Evolutionary conservation across 1,140 invertebrate genomes (phyloP).

Genomic region (Bradynema listronoti): DNA sequence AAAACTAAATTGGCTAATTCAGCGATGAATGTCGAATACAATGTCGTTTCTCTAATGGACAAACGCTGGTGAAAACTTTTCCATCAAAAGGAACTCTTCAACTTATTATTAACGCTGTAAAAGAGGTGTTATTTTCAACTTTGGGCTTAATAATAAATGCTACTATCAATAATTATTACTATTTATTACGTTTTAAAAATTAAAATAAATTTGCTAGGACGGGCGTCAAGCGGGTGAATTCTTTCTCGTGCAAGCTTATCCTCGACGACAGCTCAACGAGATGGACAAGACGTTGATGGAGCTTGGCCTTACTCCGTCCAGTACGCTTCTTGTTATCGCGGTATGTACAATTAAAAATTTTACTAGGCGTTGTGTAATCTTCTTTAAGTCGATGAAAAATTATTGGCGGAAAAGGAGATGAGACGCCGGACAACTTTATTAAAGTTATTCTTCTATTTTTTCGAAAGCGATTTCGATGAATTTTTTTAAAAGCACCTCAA

Average conservation of each 20-base stretch:
- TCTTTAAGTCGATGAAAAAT: conserved; percentile 21
- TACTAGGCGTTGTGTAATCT: neutral
- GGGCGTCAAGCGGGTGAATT: conserved; percentile 15
- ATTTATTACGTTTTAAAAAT: conserved; percentile 1
- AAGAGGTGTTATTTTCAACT: conserved; percentile 16
- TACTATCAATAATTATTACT: neutral
- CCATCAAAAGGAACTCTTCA: conserved; percentile 15
- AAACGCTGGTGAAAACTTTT: conserved; percentile 15
- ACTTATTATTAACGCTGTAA: conserved; percentile 27
- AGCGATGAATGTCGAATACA: conserved; percentile 32
- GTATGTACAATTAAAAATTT: conserved; percentile 7
- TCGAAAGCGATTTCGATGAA: no score
- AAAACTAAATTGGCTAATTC: conserved; percentile 11
- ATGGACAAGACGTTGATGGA: conserved; percentile 23
- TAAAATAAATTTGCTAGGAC: conserved; percentile 10
- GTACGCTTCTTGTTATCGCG: conserved; percentile 19
- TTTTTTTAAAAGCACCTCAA: no score
- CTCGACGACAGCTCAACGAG: conserved; percentile 25
- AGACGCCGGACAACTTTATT: no score
- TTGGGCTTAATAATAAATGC: neutral
- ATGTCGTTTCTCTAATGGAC: conserved; percentile 25
- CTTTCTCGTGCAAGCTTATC: conserved; percentile 26
- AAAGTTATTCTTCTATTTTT: no score
- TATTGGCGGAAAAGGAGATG: no score
- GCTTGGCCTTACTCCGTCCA: conserved; percentile 21